phyloP scores from a whole-genome alignment of 1,140 invertebrate species.

The Formica exsecta region DNA sequence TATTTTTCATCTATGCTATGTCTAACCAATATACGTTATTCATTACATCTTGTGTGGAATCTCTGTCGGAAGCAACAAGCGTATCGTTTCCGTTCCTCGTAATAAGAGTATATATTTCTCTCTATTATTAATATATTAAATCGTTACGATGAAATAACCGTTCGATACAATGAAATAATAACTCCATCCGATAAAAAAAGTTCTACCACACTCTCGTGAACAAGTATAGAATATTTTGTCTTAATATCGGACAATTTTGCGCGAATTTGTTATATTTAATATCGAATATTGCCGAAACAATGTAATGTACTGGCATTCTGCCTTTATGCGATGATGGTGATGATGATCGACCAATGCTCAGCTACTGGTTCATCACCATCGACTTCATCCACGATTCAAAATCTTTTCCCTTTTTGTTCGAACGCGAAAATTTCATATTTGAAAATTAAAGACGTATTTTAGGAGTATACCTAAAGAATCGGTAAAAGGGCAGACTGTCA shows the following conservation, averaged over 20 bases:
- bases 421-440: background rate
- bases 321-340: slow-evolving; percentile 28
- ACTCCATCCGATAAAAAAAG: slow-evolving; percentile 20
- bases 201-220: slow-evolving; percentile 4
- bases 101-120: background rate
- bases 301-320: slow-evolving; percentile 61
- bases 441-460: slow-evolving; percentile 7
- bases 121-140: background rate
- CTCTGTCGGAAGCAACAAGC: slow-evolving; percentile 50
- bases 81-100: background rate
- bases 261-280: slow-evolving; percentile 34
- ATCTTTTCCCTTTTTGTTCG: slow-evolving; percentile 10
- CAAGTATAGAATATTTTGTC: slow-evolving; percentile 20
- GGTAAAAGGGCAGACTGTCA: slow-evolving; percentile 76
- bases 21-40: slow-evolving; percentile 52
- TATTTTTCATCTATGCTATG: slow-evolving; percentile 46
- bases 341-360: slow-evolving; percentile 12
- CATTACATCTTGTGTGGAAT: slow-evolving; percentile 21
- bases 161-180: background rate
- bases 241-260: slow-evolving; percentile 28
- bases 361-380: slow-evolving; percentile 1
- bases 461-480: background rate
- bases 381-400: slow-evolving; percentile 11
- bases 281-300: slow-evolving; percentile 40
- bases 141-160: background rate